These are phyloP conservation scores for Lophius piscatorius DNA, from an alignment of 2,113 vertebrate genomes.

Conservation along the genomic window DNA sequence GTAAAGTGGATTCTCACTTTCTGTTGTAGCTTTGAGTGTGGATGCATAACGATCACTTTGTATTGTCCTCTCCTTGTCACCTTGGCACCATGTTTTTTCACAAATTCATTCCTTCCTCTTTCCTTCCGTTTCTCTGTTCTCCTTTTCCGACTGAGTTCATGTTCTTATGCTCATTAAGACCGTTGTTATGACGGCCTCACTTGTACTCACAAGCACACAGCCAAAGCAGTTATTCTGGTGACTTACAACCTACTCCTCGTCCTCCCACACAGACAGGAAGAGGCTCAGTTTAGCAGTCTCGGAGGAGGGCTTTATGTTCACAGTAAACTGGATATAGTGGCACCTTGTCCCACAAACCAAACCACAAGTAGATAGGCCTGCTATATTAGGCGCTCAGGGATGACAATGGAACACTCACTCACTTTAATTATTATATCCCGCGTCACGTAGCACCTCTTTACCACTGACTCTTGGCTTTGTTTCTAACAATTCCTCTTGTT, in stretches of 20 bases:
- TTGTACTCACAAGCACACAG: constrained; percentile 40
- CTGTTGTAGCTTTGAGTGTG: constrained; percentile 11
- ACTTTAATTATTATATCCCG: constrained; percentile 33
- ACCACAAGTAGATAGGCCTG: constrained; percentile 25
- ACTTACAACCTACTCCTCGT: constrained; percentile 52
- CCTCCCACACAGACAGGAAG: constrained; percentile 27
- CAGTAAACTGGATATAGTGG: constrained; percentile 43
- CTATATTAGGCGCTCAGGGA: constrained; percentile 32
- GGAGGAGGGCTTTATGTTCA: constrained; percentile 46
- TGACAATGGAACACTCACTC: constrained; percentile 42
- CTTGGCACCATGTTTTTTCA: constrained; percentile 10
- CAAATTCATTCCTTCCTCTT: constrained; percentile 32
- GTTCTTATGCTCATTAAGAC: constrained; percentile 64
- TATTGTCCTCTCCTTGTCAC: constrained; percentile 33
- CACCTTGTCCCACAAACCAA: constrained; percentile 34
- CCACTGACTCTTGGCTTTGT: no score
- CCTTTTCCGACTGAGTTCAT: constrained; percentile 45
- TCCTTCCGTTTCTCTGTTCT: neutral
- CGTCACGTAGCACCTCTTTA: no score
- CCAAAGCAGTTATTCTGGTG: constrained; percentile 40
- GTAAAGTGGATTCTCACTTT: constrained; percentile 18
- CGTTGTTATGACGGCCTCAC: constrained; percentile 66
- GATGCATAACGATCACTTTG: constrained; percentile 40
- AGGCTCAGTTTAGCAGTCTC: constrained; percentile 44
- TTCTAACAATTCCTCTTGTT: no score